Conservation (phyloP, 2,797 vertebrate species). For the Arctocebus calabarensis region DNA sequence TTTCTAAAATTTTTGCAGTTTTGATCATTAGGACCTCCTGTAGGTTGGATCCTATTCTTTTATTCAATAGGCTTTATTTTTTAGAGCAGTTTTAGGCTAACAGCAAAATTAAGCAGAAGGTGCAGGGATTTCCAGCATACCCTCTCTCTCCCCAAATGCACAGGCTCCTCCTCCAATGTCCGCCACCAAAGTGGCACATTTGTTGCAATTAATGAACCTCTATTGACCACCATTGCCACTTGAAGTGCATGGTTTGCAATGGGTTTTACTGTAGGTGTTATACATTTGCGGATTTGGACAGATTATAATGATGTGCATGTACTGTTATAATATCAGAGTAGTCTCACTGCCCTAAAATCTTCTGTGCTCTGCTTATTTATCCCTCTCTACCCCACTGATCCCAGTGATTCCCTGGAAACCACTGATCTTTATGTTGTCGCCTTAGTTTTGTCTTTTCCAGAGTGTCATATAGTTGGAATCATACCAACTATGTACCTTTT, state of each 20-base stretch:
- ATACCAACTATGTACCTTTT: not conserved
- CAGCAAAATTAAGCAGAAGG: not conserved
- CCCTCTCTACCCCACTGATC: not conserved
- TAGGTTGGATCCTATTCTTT: not conserved
- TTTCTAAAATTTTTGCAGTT: not conserved
- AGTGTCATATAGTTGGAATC: not conserved
- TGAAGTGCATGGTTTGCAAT: no score
- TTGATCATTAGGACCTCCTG: not conserved
- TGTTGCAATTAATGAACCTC: not conserved
- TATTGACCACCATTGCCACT: not conserved
- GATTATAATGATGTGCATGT: not conserved
- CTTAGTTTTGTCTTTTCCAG: not conserved
- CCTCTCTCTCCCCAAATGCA: not conserved
- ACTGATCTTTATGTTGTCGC: not conserved
- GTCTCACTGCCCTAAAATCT: not conserved
- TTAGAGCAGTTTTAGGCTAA: not conserved
- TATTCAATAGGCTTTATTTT: not conserved
- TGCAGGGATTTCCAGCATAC: not conserved
- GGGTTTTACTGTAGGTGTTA: not conserved
- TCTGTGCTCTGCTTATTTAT: not conserved
- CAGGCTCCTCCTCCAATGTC: not conserved
- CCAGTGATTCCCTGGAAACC: not conserved
- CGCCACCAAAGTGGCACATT: not conserved
- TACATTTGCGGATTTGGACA: not conserved
- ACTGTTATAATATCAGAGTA: not conserved